Conservation (phyloP, 2,888 invertebrate species). For the Acanthoscelides obtectus region DNA sequence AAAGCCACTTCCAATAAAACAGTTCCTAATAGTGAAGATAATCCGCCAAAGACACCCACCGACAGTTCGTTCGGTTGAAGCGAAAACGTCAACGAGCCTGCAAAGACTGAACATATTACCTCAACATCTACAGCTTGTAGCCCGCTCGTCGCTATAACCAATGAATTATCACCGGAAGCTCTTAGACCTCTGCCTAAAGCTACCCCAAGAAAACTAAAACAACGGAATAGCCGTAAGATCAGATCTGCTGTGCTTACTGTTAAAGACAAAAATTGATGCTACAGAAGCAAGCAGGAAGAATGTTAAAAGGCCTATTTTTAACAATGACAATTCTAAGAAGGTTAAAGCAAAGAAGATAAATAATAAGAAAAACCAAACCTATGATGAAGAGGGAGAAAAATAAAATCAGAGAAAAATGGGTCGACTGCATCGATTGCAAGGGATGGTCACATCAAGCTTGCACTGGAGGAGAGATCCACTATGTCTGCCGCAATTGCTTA, state of each 20-base stretch:
- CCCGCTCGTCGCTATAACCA: constrained; percentile 14
- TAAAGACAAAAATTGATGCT: constrained; percentile 30
- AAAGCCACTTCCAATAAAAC: too few species aligned
- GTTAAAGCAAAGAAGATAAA: constrained; percentile 6
- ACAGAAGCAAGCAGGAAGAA: constrained; percentile 27
- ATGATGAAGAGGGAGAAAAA: background rate
- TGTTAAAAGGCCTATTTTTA: constrained; percentile 23
- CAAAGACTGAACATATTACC: constrained; percentile 6
- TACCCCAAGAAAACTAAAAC: constrained; percentile 28
- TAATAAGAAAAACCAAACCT: background rate
- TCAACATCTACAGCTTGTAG: constrained; percentile 11
- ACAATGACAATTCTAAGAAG: constrained; percentile 12
- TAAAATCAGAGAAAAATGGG: too few species aligned
- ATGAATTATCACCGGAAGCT: constrained; percentile 15
- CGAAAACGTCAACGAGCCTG: background rate
- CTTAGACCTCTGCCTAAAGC: constrained; percentile 24
- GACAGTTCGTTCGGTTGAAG: constrained; percentile 1
- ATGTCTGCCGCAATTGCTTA: too few species aligned
- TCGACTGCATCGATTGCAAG: too few species aligned
- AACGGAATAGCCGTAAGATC: constrained; percentile 28
- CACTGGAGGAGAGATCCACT: too few species aligned
- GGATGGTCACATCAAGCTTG: too few species aligned
- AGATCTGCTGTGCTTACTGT: constrained; percentile 31
- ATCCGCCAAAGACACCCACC: background rate
- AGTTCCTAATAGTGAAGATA: too few species aligned